phyloP scores from a whole-genome alignment of 1,140 invertebrate genomes.

The Probaryconus sp. region DNA sequence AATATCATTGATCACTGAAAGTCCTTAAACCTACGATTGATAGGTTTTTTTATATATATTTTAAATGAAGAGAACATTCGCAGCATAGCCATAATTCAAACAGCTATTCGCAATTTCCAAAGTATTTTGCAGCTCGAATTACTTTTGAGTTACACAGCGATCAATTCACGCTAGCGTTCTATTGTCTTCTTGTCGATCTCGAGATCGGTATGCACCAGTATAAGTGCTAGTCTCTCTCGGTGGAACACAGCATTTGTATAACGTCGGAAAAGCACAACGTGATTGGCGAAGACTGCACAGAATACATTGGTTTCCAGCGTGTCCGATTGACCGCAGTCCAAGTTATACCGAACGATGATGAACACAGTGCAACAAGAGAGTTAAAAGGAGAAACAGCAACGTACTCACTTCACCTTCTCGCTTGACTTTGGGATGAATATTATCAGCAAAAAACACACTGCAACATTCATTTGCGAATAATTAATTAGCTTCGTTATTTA shows the following conservation, averaged over 20 bases:
- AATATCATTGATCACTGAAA: constrained; percentile 36
- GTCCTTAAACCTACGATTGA: constrained; percentile 38
- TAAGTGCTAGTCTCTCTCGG: constrained; percentile 30
- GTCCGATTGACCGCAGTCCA: constrained; percentile 40
- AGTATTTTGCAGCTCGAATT: constrained; percentile 42
- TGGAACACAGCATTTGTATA: constrained; percentile 31
- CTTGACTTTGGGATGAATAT: constrained; percentile 61
- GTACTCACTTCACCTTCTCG: constrained; percentile 45
- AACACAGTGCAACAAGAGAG: constrained; percentile 1
- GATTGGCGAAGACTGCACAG: constrained; percentile 1
- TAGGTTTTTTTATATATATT: constrained; percentile 29
- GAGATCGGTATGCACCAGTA: constrained; percentile 34
- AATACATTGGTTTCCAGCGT: constrained; percentile 43
- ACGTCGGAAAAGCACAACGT: constrained; percentile 33
- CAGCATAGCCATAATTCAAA: constrained; percentile 41
- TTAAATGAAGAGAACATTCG: constrained; percentile 9
- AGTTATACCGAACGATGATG: constrained; percentile 3
- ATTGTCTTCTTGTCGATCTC: constrained; percentile 49
- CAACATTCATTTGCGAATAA: too few species aligned
- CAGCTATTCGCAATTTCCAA: constrained; percentile 43
- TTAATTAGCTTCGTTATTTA: too few species aligned
- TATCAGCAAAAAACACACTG: constrained; percentile 65
- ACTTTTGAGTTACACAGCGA: constrained; percentile 43
- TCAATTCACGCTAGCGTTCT: constrained; percentile 45
- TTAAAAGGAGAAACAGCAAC: neutral